Base-by-base conservation (phyloP, 2,113 vertebrate genomes). In the Xiphophorus hellerii region DNA sequence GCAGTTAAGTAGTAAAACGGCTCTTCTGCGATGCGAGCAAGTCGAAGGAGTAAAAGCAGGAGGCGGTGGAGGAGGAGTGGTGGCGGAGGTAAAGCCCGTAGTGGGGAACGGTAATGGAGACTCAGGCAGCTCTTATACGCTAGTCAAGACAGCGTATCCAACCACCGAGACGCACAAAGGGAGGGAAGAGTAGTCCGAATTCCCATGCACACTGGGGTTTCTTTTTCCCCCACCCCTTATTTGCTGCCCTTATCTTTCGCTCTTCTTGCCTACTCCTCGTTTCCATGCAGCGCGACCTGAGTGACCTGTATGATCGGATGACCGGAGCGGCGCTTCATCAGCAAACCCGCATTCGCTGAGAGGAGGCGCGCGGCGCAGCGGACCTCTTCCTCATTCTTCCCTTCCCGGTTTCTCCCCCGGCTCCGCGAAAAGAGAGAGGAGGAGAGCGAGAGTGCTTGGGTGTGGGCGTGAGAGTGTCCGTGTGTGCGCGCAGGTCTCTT, bases 301-400 rank as follows among this genome's bases (percentile, higher is more conserved):
- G 71, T 69, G 87, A 91, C 92, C 92, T 92, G 91, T 90, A 88
- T 80, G 89, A 91, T 91, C 92, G 87, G 89, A 82, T 92, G 89
- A 89, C 92, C 80, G 86, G 87, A 79, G 87, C 66, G 75, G 67
- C 79, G 93, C 91, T 87, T 90, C 90, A 93, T 92, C 92, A 92
- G 93, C 92, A 91, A 84, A 92, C 92, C 92, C 91, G 90, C 85
- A 90, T 87, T 81, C 71, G 83, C 65, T 78, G 87, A 87, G 85
- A 89, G 87, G 84, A 90, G 82, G 88, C 84, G 91, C 87, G 90
- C 87, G 78, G 83, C 69, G 70, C 31, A 6, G 84, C 74, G 83
- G 87, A 90, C 88, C 87, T 92, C 93, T 95, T 95, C 94, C 94
- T 94, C 94, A 94, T 95, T 94, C 94, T 93, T 93, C 82, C 89